These are phyloP conservation scores for Myopa testacea DNA, from an alignment of 2,888 invertebrate species.

Conservation along the genomic window DNA sequence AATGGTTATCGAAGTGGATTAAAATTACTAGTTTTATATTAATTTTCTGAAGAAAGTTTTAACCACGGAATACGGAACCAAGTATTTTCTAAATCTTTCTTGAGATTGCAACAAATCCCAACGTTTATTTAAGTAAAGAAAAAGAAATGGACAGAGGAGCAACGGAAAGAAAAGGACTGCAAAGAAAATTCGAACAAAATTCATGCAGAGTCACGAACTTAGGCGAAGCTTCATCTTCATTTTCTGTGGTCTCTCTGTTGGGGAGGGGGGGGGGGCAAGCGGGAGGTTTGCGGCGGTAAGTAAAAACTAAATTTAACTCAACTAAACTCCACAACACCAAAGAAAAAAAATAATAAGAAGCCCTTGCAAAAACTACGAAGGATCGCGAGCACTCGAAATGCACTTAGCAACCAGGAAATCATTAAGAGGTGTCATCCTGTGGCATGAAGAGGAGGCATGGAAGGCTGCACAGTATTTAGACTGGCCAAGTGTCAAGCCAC, in stretches of 20 bases:
- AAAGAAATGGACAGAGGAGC: background rate
- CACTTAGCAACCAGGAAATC: slow-evolving; percentile 10
- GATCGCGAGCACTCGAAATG: background rate
- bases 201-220: slow-evolving; percentile 1
- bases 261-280: too few relatives aligned
- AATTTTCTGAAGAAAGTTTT: too few relatives aligned
- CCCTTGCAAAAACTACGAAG: background rate
- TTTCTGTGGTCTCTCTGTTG: too few relatives aligned
- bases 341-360: background rate
- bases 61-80: background rate
- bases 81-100: too few relatives aligned
- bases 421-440: too few relatives aligned
- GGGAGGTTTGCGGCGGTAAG: too few relatives aligned
- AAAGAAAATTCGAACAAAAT: background rate
- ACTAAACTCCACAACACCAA: background rate
- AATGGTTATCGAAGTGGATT: too few relatives aligned
- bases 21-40: too few relatives aligned
- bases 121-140: too few relatives aligned
- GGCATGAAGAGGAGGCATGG: background rate
- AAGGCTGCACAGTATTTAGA: background rate
- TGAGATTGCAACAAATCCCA: too few relatives aligned
- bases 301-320: too few relatives aligned
- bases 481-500: background rate
- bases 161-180: background rate
- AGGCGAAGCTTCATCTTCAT: background rate